phyloP scores from a whole-genome alignment of 2,797 vertebrate species.

The Tenualosa thibaudeaui region DNA sequence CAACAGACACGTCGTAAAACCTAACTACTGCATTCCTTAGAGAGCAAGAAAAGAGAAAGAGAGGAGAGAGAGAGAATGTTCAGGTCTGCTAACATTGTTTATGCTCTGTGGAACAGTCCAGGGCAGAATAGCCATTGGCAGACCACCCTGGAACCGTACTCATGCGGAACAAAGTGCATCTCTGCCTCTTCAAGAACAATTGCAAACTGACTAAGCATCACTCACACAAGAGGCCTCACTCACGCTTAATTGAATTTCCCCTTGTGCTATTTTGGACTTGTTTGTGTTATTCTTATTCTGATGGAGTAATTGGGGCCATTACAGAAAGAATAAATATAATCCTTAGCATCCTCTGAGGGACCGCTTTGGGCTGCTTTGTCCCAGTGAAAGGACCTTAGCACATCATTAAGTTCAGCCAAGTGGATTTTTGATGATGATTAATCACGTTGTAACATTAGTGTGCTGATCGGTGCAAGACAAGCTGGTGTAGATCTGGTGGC shows the following conservation, averaged over 20 bases:
- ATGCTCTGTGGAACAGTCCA: background rate
- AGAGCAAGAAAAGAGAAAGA: background rate
- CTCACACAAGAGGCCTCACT: background rate
- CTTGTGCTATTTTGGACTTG: background rate
- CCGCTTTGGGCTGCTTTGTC: background rate
- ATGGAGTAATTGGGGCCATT: background rate
- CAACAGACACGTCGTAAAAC: background rate
- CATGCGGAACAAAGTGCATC: background rate
- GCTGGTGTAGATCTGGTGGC: background rate
- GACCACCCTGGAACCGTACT: slow-evolving; percentile 39
- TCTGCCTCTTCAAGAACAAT: slow-evolving; percentile 11
- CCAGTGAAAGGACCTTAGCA: background rate
- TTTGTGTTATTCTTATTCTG: background rate
- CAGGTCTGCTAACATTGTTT: slow-evolving; percentile 3
- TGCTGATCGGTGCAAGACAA: background rate
- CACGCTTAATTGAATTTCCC: slow-evolving; percentile 16
- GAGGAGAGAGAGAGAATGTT: slow-evolving; percentile 2
- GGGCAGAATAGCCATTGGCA: background rate
- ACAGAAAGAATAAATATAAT: slow-evolving; percentile 8
- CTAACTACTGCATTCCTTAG: background rate
- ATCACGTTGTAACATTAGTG: background rate
- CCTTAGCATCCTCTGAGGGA: background rate
- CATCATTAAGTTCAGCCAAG: background rate
- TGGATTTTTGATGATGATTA: background rate
- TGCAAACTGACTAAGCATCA: background rate